These are phyloP conservation scores for Drosophila ohnishii DNA, from an alignment of 1,140 invertebrate genomes.

Conservation along the genomic window DNA sequence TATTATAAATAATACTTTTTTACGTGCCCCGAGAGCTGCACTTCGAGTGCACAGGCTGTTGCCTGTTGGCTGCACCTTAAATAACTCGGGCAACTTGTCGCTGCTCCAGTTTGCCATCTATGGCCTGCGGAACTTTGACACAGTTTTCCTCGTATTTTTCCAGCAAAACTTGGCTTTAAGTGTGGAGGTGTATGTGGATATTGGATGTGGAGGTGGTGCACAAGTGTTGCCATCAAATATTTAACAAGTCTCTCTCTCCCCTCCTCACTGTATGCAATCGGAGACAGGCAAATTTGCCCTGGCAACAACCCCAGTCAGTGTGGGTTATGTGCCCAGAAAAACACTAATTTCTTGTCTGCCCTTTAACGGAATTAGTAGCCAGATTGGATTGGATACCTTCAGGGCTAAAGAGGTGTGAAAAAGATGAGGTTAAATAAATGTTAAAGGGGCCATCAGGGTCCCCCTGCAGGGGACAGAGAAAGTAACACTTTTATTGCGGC, in stretches of 20 bases:
- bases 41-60: conserved; percentile 12
- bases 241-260: conserved; percentile 18
- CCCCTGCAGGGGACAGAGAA: neutral
- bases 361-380: neutral
- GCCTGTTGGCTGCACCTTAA: conserved; percentile 55
- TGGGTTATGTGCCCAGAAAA: conserved; percentile 14
- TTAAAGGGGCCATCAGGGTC: neutral
- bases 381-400: conserved; percentile 11
- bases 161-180: conserved; percentile 33
- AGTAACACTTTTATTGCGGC: neutral
- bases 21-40: conserved; percentile 39
- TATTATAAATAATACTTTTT: conserved; percentile 68
- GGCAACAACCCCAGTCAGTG: conserved; percentile 15
- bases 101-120: conserved; percentile 39
- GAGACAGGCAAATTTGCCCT: conserved; percentile 25
- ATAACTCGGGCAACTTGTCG: conserved; percentile 67
- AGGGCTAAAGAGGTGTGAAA: neutral
- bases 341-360: conserved; percentile 19
- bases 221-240: conserved; percentile 39
- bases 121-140: conserved; percentile 43
- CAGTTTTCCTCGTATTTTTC: conserved; percentile 37
- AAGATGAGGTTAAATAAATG: conserved; percentile 9
- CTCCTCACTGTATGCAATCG: conserved; percentile 15
- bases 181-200: conserved; percentile 1
- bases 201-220: conserved; percentile 6